A percentile compares a stretch with the other conserved stretches of the same genome.
These are phyloP conservation scores for Pseudonaja textilis DNA, from an alignment of 2,113 vertebrate species.

Conservation along the genomic window DNA sequence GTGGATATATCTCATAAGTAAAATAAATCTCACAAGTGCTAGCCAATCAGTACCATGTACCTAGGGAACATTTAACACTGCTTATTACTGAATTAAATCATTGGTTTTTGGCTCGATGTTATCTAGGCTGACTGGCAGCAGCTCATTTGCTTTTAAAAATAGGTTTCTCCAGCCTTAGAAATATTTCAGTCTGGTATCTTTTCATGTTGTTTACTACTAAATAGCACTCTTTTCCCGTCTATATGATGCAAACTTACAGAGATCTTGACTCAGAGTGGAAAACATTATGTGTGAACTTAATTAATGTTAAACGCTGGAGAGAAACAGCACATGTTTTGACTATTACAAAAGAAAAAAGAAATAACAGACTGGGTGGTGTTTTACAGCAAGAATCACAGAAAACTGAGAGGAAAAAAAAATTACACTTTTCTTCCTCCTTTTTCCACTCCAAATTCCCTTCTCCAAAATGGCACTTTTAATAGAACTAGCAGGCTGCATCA, in stretches of 20 bases:
- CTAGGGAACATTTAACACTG: neutral
- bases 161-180: neutral
- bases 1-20: neutral
- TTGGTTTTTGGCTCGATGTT: neutral
- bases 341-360: neutral
- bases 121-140: neutral
- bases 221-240: neutral
- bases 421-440: neutral
- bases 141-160: neutral
- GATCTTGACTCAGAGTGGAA: neutral
- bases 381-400: neutral
- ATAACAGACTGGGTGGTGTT: neutral
- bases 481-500: neutral
- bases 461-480: neutral
- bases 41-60: neutral
- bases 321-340: neutral
- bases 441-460: neutral
- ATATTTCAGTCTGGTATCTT: neutral
- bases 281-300: neutral
- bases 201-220: neutral
- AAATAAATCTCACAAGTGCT: neutral
- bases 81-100: neutral
- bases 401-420: neutral
- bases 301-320: neutral
- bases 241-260: neutral